Percentiles rank a stretch among this genome's conserved stretches.
phyloP scores from a whole-genome alignment of 2,797 vertebrate species.

The Acipenser transmontanus region DNA sequence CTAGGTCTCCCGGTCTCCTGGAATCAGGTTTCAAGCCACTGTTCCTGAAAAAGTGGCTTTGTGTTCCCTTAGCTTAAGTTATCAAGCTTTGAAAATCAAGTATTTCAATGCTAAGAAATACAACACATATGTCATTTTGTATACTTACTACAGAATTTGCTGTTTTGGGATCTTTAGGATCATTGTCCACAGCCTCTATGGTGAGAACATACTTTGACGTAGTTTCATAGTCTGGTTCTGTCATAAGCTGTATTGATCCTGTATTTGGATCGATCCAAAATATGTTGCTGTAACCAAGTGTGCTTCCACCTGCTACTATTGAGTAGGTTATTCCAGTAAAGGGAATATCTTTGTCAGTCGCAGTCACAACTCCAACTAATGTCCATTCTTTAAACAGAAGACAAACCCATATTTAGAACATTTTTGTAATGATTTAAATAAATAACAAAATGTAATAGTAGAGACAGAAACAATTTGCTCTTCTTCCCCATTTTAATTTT shows the following conservation, averaged over 20 bases:
- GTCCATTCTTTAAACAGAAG: slow-evolving; percentile 39
- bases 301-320: slow-evolving; percentile 41
- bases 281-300: slow-evolving; percentile 35
- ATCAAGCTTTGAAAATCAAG: no score
- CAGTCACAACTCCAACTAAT: slow-evolving; percentile 50
- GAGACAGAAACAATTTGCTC: no score
- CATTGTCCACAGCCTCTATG: slow-evolving; percentile 49
- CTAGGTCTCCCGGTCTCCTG: no score
- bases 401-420: slow-evolving; percentile 3
- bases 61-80: no score
- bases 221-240: slow-evolving; percentile 57
- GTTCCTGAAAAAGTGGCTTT: no score
- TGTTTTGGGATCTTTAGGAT: slow-evolving; percentile 15
- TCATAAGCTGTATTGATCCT: slow-evolving; percentile 52
- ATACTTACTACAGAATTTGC: slow-evolving; percentile 16
- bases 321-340: slow-evolving; percentile 46
- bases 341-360: slow-evolving; percentile 54
- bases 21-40: no score
- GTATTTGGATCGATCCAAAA: slow-evolving; percentile 59
- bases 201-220: slow-evolving; percentile 39
- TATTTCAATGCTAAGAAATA: not conserved
- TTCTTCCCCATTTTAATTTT: no score
- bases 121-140: slow-evolving; percentile 9
- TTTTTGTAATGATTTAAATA: not conserved
- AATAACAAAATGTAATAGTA: not conserved